A percentile compares a stretch with the other conserved stretches of the same genome.
Evolutionary conservation across 92 coral and sea anemone genomes (phyloP).

Genomic region (Actinernus sp.): DNA sequence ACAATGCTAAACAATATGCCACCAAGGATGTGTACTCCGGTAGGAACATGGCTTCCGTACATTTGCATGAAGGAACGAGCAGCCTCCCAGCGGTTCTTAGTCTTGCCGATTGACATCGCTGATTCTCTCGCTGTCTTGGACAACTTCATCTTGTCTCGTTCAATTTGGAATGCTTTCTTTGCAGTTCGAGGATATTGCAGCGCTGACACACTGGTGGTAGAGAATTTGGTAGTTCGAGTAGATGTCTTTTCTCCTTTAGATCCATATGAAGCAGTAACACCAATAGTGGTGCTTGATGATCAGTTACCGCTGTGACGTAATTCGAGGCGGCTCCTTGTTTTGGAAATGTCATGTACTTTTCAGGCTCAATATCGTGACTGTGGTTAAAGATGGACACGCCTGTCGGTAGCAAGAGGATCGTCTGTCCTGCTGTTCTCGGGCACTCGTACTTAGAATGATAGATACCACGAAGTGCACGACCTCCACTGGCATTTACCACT

Average conservation of each 20-base stretch:
- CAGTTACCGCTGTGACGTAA: slow-evolving; percentile 10
- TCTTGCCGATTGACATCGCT: slow-evolving; percentile 20
- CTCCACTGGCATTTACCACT: slow-evolving; percentile 34
- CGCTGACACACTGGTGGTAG: slow-evolving; percentile 20
- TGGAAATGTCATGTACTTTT: background rate
- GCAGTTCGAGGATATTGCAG: slow-evolving; percentile 28
- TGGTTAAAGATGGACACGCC: background rate
- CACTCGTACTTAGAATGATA: slow-evolving; percentile 8
- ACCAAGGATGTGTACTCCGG: slow-evolving; percentile 61
- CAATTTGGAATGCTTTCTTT: slow-evolving; percentile 33
- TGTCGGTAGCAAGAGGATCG: slow-evolving; percentile 13
- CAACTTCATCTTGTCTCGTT: slow-evolving; percentile 27
- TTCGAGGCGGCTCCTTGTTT: slow-evolving; percentile 27
- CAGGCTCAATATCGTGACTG: background rate
- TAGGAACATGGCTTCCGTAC: slow-evolving; percentile 61
- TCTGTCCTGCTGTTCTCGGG: slow-evolving; percentile 15
- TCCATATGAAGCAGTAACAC: background rate
- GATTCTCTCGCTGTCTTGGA: slow-evolving; percentile 27
- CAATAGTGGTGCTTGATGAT: slow-evolving; percentile 22
- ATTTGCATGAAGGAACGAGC: slow-evolving; percentile 44
- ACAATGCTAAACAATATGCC: slow-evolving; percentile 47
- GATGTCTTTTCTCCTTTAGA: background rate
- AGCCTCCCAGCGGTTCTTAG: background rate
- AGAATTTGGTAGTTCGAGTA: background rate
- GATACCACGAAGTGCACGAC: slow-evolving; percentile 19